Base-by-base conservation (phyloP, 30 jellyfish, hydroid and myxozoan genomes). In the Phacellophora camtschatica region DNA sequence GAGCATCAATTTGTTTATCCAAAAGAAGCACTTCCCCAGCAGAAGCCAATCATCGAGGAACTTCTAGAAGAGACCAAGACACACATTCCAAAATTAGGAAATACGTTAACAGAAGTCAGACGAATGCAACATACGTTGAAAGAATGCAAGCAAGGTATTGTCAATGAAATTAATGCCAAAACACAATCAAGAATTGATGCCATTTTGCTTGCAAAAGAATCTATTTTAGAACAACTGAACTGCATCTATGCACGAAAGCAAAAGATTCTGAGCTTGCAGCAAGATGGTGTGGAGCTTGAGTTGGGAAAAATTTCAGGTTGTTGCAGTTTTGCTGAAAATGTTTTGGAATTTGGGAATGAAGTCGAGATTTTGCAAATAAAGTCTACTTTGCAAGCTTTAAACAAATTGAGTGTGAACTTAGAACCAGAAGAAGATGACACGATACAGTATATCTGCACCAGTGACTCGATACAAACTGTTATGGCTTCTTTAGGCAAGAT, bases 381-480 rank as follows among this genome's bases (percentile, higher is more conserved):
- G 62, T 94, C 99, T 35, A 71, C 93, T 49, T 85, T 94, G 51
- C 97, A 94, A 43, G 43, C 65, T 36, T 57, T 86, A 51, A 94
- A 86, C 63, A 61, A 88, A 25, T 53, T 82, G 87, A 23, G 74
- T 66, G 86, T 86, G 53, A 87, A 83, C 50, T 51, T 86, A 36
- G 99, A 94, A 62, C 99, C 99, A 0, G 99, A 94, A 66, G 99
- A 94, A 42, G 99, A 94, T 70, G 99, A 94, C 76, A 87, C 99
- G 22, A 94, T 94, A 7, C 98, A 92, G 53, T 92, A 92, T 50
- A 57, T 87, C 11, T 61, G 87, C 78, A 96, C 85, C 80, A 77
- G 82, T 57, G 96, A 84, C 46, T 84, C 96, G 9, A 71, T 84
- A 19, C 96, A 85, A 33, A 61, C 85, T 20, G 94, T 81, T 36